Conservation (phyloP, 2,797 vertebrate genomes). For the Molossus alvarezi region DNA sequence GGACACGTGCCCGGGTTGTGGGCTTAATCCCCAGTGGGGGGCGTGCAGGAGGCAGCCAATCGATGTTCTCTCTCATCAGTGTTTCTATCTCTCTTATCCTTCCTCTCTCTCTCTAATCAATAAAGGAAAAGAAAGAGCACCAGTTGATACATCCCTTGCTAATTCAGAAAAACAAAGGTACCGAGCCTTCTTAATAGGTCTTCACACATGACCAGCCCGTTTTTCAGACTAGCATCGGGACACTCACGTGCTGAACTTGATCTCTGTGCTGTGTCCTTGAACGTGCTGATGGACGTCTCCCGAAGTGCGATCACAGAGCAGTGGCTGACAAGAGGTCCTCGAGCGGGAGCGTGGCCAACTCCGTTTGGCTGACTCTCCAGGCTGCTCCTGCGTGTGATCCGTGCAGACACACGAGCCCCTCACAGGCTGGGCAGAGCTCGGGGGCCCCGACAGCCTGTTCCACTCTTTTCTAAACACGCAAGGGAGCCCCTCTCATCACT, state of each 20-base stretch:
- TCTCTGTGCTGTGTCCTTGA: not conserved
- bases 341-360: not conserved
- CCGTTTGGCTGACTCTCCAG: too few relatives aligned
- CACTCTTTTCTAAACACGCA: rapidly evolving
- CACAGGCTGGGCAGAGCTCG: rapidly evolving
- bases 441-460: rapidly evolving
- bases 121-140: not conserved
- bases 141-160: rapidly evolving
- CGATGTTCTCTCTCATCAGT: too few relatives aligned
- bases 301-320: not conserved
- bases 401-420: rapidly evolving
- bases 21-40: too few relatives aligned
- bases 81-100: too few relatives aligned
- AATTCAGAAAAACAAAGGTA: not conserved
- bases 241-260: not conserved
- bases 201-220: rapidly evolving
- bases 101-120: too few relatives aligned
- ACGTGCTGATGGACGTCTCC: not conserved
- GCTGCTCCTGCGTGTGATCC: not conserved
- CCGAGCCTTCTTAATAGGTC: not conserved
- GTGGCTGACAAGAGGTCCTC: not conserved
- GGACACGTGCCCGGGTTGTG: too few relatives aligned
- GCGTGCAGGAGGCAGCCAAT: too few relatives aligned
- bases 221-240: not conserved
- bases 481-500: too few relatives aligned